Evolutionary conservation across 2,888 invertebrate genomes (phyloP), one percentile per base, ranked within the genome.

Genomic region (Notodonta dromedarius): DNA sequence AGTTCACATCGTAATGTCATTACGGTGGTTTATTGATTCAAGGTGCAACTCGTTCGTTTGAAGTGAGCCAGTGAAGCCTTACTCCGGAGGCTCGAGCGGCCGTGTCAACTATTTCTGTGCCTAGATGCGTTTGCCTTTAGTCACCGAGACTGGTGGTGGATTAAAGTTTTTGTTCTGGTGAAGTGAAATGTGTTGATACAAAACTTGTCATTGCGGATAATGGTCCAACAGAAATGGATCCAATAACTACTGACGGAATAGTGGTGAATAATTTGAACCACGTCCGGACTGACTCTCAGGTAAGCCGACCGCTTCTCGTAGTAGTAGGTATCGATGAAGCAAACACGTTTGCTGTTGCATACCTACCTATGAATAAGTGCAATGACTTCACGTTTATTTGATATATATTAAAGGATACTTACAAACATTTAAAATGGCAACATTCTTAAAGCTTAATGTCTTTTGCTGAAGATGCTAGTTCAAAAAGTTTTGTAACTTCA

Each of bases 261-360:
- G 86, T 91, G 84, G 91, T 90, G 84, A 93, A 93, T 83, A 94
- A 93, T 89, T 84, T 93, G 86, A 91, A 91, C 84, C 93, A 93
- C 79, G 90, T 87, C 87, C 91, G 93, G 83, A 92, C 82, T 81
- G 93, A 94, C 66, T 91, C 93, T 81, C 93, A 93, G 93, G 93
- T 93, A 89, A 91, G 93, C 83, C 78, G 77, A 68, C 74, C 74
- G 77, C 76, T 74, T 72, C 74, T 71, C 68, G 40, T 63, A 70
- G 83, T 84, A 83, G 35, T 50, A 52, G 82, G 83, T 87, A 89
- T 87, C 85, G 85, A 85, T 85, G 87, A 79, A 80, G 84, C 85
- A 79, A 87, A 91, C 90, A 89, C 88, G 91, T 92, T 92, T 90
- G 84, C 81, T 75, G 85, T 84, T 88, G 88, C 89, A 89, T 86